These are phyloP conservation scores for Oxyura jamaicensis DNA, from an alignment of 2,113 vertebrate genomes.

Conservation along the genomic window DNA sequence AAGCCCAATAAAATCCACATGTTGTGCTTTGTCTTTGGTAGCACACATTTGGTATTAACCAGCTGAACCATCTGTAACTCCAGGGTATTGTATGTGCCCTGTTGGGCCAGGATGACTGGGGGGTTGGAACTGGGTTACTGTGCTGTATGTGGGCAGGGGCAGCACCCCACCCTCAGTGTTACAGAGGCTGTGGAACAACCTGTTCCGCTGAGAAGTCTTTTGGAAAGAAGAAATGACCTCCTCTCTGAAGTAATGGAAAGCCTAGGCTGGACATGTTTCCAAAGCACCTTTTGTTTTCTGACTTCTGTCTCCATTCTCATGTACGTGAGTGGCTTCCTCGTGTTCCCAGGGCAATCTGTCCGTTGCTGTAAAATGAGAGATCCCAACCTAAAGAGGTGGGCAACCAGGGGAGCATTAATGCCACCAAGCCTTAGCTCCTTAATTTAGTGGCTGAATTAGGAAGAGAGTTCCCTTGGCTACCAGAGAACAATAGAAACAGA, in stretches of 20 bases:
- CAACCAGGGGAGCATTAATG: not conserved
- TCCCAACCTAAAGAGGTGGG: not conserved
- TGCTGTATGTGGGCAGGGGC: not conserved
- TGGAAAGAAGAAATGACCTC: not conserved
- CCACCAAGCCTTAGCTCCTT: not conserved
- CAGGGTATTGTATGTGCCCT: rapidly evolving
- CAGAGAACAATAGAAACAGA: not conserved
- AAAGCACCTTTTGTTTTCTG: not conserved
- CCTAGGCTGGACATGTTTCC: not conserved
- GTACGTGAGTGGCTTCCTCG: not conserved
- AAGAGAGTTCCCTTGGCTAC: not conserved
- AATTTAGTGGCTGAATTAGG: not conserved
- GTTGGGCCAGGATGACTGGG: not conserved
- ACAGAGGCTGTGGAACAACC: not conserved
- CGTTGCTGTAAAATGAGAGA: not conserved
- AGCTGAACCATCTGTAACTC: not conserved
- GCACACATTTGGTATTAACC: not conserved
- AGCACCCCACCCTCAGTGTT: not conserved
- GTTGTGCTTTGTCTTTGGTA: not conserved
- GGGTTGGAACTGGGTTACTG: not conserved
- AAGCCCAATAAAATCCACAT: rapidly evolving
- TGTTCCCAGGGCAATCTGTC: not conserved
- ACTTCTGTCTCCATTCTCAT: not conserved
- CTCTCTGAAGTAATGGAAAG: not conserved
- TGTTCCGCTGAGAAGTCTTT: not conserved